Evolutionary conservation across 1,140 invertebrate species (phyloP), one percentile per base, ranked within the genome.

Genomic region (Hyposmocoma kahamanoa): DNA sequence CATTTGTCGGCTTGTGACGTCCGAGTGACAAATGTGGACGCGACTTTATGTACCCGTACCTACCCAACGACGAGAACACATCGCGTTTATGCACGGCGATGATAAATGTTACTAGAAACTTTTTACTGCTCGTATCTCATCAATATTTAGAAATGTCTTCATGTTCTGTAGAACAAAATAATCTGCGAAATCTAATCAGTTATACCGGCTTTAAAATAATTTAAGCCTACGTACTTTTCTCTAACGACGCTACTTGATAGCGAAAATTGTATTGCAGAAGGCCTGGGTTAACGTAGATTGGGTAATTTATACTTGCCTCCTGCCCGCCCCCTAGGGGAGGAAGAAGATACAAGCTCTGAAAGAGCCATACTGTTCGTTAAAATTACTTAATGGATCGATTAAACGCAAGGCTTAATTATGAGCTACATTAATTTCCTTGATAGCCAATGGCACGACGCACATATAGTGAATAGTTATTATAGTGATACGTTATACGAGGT

Each of bases 281-380:
- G 69, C 68, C 77, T 72, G 68, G 78, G 81, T 81, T 73, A 77
- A 61, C 71, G 74, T 77, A 82, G 78, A 84, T 82, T 84, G 70
- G 78, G 81, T 84, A 82, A 84, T 84, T 84, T 84, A 82, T 84
- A 84, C 68, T 80, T 74, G 76, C 76, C 76, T 67, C 67, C 70
- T 62, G 59, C 56, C n/a, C 61, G 61, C 55, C 60, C 50, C 42
- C 39, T 45, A 51, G 45, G 53, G 50, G 66, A 52, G 62, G 64
- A 46, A 63, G 62, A 59, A 69, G 62, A 70, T 70, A 75, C 77
- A 71, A 67, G 67, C 62, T 67, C 57, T 67, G 56, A 64, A 71
- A 60, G 58, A 67, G 62, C 67, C 61, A 67, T 68, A 65, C 56
- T 69, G 62, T 79, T 77, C 67, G 69, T 74, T 72, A 72, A 78